Evolutionary conservation across 2,113 vertebrate species (phyloP), one percentile per base, ranked within the genome.

Genomic region (Oenanthe oenanthe): DNA sequence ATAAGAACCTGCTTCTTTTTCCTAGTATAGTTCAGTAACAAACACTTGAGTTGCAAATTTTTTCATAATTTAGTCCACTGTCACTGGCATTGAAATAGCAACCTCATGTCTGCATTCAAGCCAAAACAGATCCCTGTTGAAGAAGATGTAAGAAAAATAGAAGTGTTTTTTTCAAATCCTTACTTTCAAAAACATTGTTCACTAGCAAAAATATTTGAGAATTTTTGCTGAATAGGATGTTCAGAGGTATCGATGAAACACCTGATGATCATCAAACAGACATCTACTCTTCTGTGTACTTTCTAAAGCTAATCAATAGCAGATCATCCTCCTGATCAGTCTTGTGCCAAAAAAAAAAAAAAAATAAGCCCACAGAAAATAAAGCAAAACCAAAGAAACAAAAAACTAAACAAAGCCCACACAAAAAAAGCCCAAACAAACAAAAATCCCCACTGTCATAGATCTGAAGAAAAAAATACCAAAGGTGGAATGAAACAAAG

Each of bases 331-430:
- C 42, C 40, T 76, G 8, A 45, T 78, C 10, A 82, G 20, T 63
- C 18, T 42, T 1, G 1, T 32, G 45, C 3, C 6, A 50, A n/a
- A 22, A n/a, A 31, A 81, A 48, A 57, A 22, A 81, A 54, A 26
- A 24, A 28, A 32, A 50, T 28, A 25, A 16, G 12, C 4, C 12
- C 7, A 43, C 17, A 45, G 7, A 38, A 75, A 78, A 42, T 6
- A 42, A 70, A 61, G 40, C 8, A 26, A 47, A 38, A 38, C 16
- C 9, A 54, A 63, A 38, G 11, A 76, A 84, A 9, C 18, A 61
- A 13, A 18, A 4, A 17, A 24, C 3, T 2, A 28, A 40, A 9
- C 8, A 63, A 19, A 42, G 13, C 4, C 1, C 6, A 5, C 5
- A 26, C 8, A 24, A 4, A 22, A 29, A 42, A 62, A 56, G 5